phyloP scores from a whole-genome alignment of 2,888 invertebrate species.

The Standfussiana lucernea region DNA sequence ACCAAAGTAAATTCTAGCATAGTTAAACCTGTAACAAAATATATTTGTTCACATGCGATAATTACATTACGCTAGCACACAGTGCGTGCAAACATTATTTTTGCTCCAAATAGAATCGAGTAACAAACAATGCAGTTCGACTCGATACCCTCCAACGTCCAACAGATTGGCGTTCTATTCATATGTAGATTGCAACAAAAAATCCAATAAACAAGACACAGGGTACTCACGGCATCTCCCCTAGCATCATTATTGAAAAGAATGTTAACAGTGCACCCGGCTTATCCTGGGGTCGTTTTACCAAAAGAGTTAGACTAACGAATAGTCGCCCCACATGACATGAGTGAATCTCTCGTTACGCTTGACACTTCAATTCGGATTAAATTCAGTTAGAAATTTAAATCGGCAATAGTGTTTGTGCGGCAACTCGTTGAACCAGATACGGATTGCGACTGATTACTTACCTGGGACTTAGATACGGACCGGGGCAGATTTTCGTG shows the following conservation, averaged over 20 bases:
- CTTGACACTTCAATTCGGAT: slow-evolving; percentile 88
- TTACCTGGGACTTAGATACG: slow-evolving; percentile 64
- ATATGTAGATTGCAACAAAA: slow-evolving; percentile 91
- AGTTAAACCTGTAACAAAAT: slow-evolving; percentile 40
- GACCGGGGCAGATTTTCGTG: slow-evolving; percentile 11
- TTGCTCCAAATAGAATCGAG: slow-evolving; percentile 70
- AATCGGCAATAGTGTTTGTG: slow-evolving; percentile 72
- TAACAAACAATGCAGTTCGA: slow-evolving; percentile 76
- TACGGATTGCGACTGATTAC: slow-evolving; percentile 53
- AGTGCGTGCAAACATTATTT: slow-evolving; percentile 63
- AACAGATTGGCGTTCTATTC: slow-evolving; percentile 89
- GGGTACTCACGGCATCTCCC: slow-evolving; percentile 86
- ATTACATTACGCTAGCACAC: slow-evolving; percentile 63
- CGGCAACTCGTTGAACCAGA: slow-evolving; percentile 58
- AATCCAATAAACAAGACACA: slow-evolving; percentile 90
- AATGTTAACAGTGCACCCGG: slow-evolving; percentile 89
- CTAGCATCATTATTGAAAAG: slow-evolving; percentile 89
- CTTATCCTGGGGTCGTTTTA: slow-evolving; percentile 89
- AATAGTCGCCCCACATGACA: slow-evolving; percentile 83
- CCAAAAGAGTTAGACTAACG: slow-evolving; percentile 90
- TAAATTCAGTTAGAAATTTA: slow-evolving; percentile 83
- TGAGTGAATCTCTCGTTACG: slow-evolving; percentile 82
- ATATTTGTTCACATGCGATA: slow-evolving; percentile 66
- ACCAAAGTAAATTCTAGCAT: slow-evolving; percentile 33
- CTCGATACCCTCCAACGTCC: slow-evolving; percentile 81